phyloP scores from a whole-genome alignment of 1,140 invertebrate genomes.

The Dreissena rostriformis region DNA sequence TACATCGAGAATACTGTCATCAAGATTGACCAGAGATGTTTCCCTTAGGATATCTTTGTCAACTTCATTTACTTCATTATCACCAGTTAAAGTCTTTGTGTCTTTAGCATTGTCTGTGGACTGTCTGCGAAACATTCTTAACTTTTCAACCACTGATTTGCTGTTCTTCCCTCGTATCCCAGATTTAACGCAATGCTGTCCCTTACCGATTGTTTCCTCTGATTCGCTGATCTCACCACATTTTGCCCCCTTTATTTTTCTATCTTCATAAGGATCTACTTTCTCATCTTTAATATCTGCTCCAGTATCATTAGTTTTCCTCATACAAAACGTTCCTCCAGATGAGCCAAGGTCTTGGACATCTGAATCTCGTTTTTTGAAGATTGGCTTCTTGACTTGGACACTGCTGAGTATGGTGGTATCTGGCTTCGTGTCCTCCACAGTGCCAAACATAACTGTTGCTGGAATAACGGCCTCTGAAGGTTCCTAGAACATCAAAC shows the following conservation, averaged over 20 bases:
- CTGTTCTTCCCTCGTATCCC: conserved; percentile 14
- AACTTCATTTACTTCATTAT: neutral
- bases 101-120: neutral
- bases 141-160: conserved; percentile 24
- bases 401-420: neutral
- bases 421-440: neutral
- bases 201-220: neutral
- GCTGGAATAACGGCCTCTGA: neutral
- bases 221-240: neutral
- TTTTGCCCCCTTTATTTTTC: neutral
- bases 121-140: neutral
- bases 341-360: neutral
- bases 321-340: neutral
- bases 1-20: neutral
- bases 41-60: neutral
- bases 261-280: neutral
- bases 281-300: neutral
- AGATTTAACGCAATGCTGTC: neutral
- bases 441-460: neutral
- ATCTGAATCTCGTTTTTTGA: conserved; percentile 19
- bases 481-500: too few species aligned
- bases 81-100: neutral
- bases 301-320: neutral
- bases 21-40: neutral
- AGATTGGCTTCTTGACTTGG: conserved; percentile 26